phyloP scores from a whole-genome alignment of 2,113 vertebrate genomes.

The Dasyornis broadbenti region DNA sequence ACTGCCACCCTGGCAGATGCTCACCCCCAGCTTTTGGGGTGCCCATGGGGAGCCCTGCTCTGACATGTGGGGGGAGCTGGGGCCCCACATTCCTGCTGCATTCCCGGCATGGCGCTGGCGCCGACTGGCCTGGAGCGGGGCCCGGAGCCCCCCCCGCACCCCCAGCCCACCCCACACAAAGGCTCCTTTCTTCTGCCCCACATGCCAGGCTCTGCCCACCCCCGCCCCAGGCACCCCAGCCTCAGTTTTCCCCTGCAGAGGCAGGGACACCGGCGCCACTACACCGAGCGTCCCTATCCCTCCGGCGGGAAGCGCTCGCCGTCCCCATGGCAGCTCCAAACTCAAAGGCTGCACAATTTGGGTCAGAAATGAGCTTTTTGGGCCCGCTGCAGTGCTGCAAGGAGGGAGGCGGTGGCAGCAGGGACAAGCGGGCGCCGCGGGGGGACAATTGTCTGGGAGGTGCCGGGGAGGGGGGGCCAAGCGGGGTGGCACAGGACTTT shows the following conservation, averaged over 20 bases:
- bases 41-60: background rate
- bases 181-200: constrained; percentile 57
- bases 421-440: background rate
- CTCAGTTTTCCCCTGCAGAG: background rate
- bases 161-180: constrained; percentile 53
- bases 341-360: background rate
- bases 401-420: background rate
- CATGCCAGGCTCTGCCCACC: background rate
- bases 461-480: background rate
- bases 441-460: constrained; percentile 30
- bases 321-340: background rate
- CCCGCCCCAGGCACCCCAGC: background rate
- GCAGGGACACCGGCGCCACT: background rate
- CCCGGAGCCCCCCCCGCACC: background rate
- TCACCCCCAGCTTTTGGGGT: background rate
- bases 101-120: background rate
- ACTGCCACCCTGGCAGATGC: fast-evolving
- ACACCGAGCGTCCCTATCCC: fast-evolving
- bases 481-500: constrained; percentile 19
- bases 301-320: background rate
- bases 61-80: background rate
- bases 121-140: background rate
- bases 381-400: background rate
- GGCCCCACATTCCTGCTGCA: background rate
- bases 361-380: background rate